phyloP scores from a whole-genome alignment of 1,140 invertebrate genomes.

The Apolygus lucorum region DNA sequence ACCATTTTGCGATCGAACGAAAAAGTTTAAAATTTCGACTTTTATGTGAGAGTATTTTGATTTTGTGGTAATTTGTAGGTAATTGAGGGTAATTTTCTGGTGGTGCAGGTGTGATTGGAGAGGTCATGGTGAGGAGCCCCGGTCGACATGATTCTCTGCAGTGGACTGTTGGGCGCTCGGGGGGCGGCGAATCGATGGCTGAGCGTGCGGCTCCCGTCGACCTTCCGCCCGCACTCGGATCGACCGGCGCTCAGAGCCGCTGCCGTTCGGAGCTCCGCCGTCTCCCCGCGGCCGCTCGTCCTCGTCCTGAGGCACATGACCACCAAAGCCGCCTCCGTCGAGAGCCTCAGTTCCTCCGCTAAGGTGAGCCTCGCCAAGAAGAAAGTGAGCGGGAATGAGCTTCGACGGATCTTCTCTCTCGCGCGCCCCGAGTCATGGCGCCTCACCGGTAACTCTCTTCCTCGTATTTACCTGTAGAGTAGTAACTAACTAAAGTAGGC shows the following conservation, averaged over 20 bases:
- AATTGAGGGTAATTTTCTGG: too few species aligned
- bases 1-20: too few species aligned
- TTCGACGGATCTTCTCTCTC: neutral
- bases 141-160: neutral
- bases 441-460: slow-evolving; percentile 21
- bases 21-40: too few species aligned
- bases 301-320: neutral
- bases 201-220: too few species aligned
- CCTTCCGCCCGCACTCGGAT: neutral
- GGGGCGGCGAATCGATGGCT: neutral
- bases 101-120: too few species aligned
- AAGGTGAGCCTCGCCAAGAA: neutral
- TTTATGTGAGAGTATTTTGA: too few species aligned
- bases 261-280: neutral
- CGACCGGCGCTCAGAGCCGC: neutral
- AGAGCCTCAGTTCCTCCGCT: neutral
- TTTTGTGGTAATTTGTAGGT: too few species aligned
- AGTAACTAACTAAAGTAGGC: too few species aligned
- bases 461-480: too few species aligned
- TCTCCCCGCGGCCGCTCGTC: neutral
- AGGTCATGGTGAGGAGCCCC: neutral
- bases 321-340: neutral
- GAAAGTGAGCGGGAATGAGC: neutral
- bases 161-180: neutral
- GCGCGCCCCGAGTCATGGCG: slow-evolving; percentile 9